Evolutionary conservation across 2,113 vertebrate genomes (phyloP), one percentile per base, ranked within the genome.

Genomic region (Grus americana): DNA sequence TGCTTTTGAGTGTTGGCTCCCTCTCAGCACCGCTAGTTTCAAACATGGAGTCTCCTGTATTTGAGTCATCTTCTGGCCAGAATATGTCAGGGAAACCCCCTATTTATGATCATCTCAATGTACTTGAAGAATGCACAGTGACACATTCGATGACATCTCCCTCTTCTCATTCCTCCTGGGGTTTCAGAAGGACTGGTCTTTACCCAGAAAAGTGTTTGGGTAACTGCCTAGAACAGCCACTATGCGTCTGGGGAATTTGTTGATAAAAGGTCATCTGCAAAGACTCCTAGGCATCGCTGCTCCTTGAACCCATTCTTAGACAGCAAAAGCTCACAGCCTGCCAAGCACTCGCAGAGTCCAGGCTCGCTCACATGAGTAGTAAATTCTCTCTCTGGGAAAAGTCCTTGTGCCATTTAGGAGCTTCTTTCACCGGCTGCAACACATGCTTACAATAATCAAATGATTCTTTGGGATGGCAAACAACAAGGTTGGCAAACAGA

Each of bases 331-430:
- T 59, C 3, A 0, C 27, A 70, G 75, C 36, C 63, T 93, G 72
- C 36, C 67, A 86, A 73, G 22, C 0, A 0, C 46, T 73, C 1
- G 1, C 22, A 42, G 24, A 71, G 40, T 47, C 17, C 2, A 5
- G 32, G 19, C 30, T 90, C 0, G 0, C 46, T 90, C 36, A 32
- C 4, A 4, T 9, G 23, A 40, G 15, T 49, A 32, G 26, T 16
- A 66, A 88, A 44, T 27, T 40, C 18, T 66, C 34, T 52, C 42
- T 40, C 40, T 55, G 66, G 42, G 30, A 76, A 82, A 92, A 27
- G n/a, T 46, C 40, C 3, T 46, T 34, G 44, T n/a, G 71, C 40
- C 30, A 7, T 63, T 52, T 42, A 36, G 16, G 46, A 80, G 3
- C 19, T 66, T 10, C 40, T 88, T 68, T 50, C 40, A 17, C 36